phyloP scores from a whole-genome alignment of 1,140 invertebrate species.

The Drosophila parabipectinata region DNA sequence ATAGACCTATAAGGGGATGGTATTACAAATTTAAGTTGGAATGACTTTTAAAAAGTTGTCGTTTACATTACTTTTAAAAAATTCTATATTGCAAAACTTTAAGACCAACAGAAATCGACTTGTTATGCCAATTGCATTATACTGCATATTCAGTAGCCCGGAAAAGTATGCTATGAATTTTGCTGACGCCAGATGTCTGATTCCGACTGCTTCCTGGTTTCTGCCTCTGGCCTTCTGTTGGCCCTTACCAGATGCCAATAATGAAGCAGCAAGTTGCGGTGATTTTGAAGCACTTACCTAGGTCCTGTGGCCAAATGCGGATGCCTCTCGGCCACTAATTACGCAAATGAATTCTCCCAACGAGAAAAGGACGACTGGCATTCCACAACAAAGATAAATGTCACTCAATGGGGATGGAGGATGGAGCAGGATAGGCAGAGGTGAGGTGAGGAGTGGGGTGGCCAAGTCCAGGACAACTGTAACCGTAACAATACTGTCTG shows the following conservation, averaged over 20 bases:
- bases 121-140: background rate
- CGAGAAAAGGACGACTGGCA: constrained; percentile 28
- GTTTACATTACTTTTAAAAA: background rate
- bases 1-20: background rate
- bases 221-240: constrained; percentile 1
- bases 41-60: background rate
- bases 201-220: background rate
- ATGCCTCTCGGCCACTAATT: constrained; percentile 71
- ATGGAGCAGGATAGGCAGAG: background rate
- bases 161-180: constrained; percentile 30
- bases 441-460: background rate
- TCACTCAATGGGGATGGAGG: constrained; percentile 26
- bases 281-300: constrained; percentile 56
- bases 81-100: background rate
- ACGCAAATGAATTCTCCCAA: constrained; percentile 72
- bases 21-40: background rate
- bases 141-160: constrained; percentile 1
- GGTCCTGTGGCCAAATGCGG: constrained; percentile 40
- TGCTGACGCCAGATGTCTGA: constrained; percentile 40
- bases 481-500: constrained; percentile 43
- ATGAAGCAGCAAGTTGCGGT: constrained; percentile 51
- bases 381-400: constrained; percentile 41
- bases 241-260: constrained; percentile 24
- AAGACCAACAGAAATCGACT: background rate
- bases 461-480: constrained; percentile 7